Conservation (phyloP, 2,113 vertebrate genomes). For the Gorsachius goisagi region DNA sequence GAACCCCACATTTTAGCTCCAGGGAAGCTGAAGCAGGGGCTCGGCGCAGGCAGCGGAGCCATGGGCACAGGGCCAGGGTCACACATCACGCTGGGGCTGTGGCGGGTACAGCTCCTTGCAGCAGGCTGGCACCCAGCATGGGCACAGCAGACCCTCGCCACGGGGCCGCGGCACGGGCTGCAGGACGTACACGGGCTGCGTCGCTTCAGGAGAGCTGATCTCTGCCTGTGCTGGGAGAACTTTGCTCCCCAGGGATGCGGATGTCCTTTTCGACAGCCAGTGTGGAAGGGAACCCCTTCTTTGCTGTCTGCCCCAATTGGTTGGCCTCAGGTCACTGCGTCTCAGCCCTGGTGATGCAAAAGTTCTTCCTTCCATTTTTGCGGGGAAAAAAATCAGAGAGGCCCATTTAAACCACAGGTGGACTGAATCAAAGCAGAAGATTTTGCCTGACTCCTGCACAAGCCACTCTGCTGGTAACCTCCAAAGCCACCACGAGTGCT, state of each 20-base stretch:
- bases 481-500: not conserved
- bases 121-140: rapidly evolving
- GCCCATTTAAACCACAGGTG: not conserved
- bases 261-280: rapidly evolving
- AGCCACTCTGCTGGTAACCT: not conserved
- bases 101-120: not conserved
- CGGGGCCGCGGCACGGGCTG: rapidly evolving
- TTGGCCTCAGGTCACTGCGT: not conserved
- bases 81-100: not conserved
- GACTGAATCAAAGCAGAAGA: not conserved
- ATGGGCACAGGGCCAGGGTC: rapidly evolving
- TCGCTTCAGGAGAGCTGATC: not conserved
- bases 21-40: not conserved
- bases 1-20: not conserved
- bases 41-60: not conserved
- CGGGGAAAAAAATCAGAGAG: not conserved
- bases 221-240: not conserved
- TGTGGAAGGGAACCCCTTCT: rapidly evolving
- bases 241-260: not conserved
- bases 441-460: not conserved
- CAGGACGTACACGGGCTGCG: not conserved
- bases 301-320: rapidly evolving
- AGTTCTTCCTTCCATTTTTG: not conserved
- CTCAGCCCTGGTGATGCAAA: not conserved
- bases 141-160: not conserved